A percentile compares a stretch with the other conserved stretches of the same genome.
Conservation (phyloP, 2,113 vertebrate genomes). For the Myodes glareolus region DNA sequence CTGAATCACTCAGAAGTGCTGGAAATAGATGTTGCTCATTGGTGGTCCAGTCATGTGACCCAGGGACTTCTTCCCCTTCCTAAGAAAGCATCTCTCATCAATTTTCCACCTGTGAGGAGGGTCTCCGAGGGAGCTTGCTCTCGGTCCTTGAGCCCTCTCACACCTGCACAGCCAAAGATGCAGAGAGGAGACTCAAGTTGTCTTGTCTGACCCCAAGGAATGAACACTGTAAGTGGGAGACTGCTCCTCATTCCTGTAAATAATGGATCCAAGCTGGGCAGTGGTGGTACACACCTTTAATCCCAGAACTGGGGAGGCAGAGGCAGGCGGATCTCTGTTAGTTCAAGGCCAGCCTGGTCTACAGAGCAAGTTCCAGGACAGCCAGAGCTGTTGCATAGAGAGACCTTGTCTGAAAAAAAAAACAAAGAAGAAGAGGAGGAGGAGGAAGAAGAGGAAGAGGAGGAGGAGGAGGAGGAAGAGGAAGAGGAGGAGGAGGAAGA, state of each 20-base stretch:
- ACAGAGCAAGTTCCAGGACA: not conserved
- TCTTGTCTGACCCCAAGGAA: not conserved
- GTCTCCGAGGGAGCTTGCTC: not conserved
- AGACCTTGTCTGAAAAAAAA: not conserved
- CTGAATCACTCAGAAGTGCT: not conserved
- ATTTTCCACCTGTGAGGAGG: not conserved
- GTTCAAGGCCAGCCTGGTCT: not conserved
- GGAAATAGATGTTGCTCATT: not conserved
- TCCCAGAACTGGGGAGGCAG: not conserved
- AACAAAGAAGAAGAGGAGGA: not conserved
- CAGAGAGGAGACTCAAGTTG: not conserved
- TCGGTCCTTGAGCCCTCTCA: not conserved
- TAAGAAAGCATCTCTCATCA: not conserved
- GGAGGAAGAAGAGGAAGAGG: too few species aligned
- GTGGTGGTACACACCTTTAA: not conserved
- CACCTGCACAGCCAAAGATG: not conserved
- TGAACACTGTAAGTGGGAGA: not conserved
- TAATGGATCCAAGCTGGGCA: not conserved
- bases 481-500: too few species aligned
- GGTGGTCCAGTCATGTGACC: not conserved
- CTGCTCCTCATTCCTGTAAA: not conserved
- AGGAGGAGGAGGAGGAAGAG: too few species aligned
- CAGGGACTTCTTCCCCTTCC: not conserved
- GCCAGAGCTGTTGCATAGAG: not conserved
- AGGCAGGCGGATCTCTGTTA: not conserved